Percentiles rank a stretch among this genome's conserved stretches.
Evolutionary conservation across 2,113 vertebrate species (phyloP).

Genomic region (Plecotus auritus): DNA sequence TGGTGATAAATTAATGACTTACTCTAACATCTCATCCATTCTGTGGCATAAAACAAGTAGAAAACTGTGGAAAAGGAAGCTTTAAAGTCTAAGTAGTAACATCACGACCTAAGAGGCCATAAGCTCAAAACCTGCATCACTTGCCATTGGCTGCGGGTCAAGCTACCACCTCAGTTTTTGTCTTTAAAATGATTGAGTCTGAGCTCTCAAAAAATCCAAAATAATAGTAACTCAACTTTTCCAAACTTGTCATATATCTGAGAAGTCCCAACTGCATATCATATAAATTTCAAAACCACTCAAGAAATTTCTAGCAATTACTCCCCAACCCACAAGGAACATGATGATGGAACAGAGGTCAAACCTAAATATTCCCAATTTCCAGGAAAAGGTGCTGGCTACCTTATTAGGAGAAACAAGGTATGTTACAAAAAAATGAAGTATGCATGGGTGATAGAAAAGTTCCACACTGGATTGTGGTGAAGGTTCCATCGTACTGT

Average conservation of each 20-base stretch:
- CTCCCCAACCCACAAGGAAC: not conserved
- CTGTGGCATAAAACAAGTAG: not conserved
- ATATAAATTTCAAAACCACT: constrained; percentile 18
- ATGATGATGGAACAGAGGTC: not conserved
- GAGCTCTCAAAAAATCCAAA: not conserved
- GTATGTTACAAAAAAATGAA: not conserved
- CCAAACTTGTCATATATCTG: not conserved
- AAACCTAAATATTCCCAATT: not conserved
- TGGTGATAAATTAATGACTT: not conserved
- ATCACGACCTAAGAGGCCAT: not conserved
- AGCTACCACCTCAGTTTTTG: not conserved
- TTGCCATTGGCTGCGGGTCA: not conserved
- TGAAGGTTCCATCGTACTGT: not conserved
- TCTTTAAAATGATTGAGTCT: constrained; percentile 18
- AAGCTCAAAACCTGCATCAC: not conserved
- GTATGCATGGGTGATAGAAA: not conserved
- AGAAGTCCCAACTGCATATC: not conserved
- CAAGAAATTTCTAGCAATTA: not conserved
- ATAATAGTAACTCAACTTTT: not conserved
- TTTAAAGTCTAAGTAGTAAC: not conserved
- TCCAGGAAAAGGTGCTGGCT: not conserved
- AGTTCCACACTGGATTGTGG: not conserved
- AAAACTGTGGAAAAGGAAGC: not conserved
- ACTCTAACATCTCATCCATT: not conserved
- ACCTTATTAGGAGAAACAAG: not conserved